Conservation (phyloP, 2,888 invertebrate species). For the Philaethria dido region DNA sequence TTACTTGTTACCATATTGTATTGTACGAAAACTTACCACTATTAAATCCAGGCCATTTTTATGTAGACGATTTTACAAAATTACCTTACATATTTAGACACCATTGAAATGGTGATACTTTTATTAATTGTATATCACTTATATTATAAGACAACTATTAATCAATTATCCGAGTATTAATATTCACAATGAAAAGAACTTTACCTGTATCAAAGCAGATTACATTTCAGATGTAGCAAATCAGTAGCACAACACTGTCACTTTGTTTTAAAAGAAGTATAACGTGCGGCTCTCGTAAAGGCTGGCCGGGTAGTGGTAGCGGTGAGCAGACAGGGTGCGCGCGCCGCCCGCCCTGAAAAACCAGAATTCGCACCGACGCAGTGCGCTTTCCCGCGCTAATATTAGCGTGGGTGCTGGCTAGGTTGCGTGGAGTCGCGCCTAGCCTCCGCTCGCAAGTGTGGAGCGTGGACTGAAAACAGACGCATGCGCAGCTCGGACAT, state of each 20-base stretch:
- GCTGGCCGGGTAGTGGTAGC: constrained; percentile 24
- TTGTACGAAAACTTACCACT: background rate
- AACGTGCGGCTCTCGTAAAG: constrained; percentile 27
- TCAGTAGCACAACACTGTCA: constrained; percentile 26
- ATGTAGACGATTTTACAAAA: background rate
- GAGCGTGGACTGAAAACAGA: constrained; percentile 23
- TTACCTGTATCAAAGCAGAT: constrained; percentile 24
- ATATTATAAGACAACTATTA: background rate
- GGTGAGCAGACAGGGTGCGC: constrained; percentile 55
- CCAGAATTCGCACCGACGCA: constrained; percentile 49
- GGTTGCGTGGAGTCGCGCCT: constrained; percentile 58
- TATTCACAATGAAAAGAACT: background rate
- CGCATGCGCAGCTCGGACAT: constrained; percentile 61
- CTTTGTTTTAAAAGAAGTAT: constrained; percentile 15
- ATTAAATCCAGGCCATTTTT: background rate
- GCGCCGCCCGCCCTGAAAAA: constrained; percentile 78
- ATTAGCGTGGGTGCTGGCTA: constrained; percentile 53
- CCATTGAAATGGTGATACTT: background rate
- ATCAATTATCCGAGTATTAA: background rate
- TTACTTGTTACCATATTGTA: background rate
- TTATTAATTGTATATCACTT: background rate
- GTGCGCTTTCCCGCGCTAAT: constrained; percentile 61
- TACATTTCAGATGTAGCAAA: constrained; percentile 29
- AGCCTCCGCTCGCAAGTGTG: constrained; percentile 59
- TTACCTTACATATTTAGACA: constrained; percentile 2